Conservation (phyloP, 1,140 invertebrate genomes). For the Drosophila arawakana region DNA sequence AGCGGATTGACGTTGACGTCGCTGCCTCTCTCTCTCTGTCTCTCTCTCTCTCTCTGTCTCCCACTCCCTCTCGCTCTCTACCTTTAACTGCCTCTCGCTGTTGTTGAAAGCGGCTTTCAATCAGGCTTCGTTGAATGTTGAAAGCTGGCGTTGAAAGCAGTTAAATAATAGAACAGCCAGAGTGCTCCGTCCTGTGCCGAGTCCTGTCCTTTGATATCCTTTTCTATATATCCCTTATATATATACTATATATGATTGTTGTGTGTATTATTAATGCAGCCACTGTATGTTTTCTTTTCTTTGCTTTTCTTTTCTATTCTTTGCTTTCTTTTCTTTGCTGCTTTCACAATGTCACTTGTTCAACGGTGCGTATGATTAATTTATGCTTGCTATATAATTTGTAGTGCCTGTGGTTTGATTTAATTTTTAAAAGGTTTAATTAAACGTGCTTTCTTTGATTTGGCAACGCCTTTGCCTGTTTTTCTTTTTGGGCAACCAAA, state of each 20-base stretch:
- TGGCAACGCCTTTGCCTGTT: constrained; percentile 67
- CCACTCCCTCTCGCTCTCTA: constrained; percentile 7
- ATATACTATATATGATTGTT: constrained; percentile 73
- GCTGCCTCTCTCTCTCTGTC: constrained; percentile 33
- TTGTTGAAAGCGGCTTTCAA: constrained; percentile 75
- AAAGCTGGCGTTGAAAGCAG: constrained; percentile 72
- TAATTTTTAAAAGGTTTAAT: constrained; percentile 1
- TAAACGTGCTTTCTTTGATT: constrained; percentile 32
- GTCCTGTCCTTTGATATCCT: constrained; percentile 52
- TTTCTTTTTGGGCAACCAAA: constrained; percentile 1
- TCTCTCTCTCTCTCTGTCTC: constrained; percentile 4
- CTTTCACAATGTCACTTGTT: constrained; percentile 13
- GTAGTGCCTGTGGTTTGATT: constrained; percentile 18
- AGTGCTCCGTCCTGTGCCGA: constrained; percentile 35
- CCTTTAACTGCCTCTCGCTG: constrained; percentile 39
- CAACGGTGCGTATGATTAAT: constrained; percentile 68
- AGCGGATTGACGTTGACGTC: constrained; percentile 76
- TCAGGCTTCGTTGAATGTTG: constrained; percentile 72
- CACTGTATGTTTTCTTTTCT: constrained; percentile 43
- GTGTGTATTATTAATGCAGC: constrained; percentile 75
- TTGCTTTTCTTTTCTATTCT: constrained; percentile 18
- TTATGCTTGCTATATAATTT: constrained; percentile 33
- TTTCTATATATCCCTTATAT: constrained; percentile 34
- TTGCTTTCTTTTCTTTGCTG: constrained; percentile 30
- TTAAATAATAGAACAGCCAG: constrained; percentile 78